These are phyloP conservation scores for Potamarius usumacintae DNA, from an alignment of 2,113 vertebrate genomes.

Conservation along the genomic window DNA sequence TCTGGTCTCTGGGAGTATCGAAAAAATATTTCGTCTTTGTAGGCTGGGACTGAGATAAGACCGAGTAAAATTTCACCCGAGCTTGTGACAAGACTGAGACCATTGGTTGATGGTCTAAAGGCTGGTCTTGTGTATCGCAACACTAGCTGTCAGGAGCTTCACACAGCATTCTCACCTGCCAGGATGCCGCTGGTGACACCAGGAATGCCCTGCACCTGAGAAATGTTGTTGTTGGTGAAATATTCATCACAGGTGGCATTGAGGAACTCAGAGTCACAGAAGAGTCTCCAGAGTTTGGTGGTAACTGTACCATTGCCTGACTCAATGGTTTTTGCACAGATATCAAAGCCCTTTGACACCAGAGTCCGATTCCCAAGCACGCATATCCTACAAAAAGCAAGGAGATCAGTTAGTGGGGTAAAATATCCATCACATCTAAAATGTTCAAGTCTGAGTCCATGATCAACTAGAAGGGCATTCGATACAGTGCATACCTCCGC, in stretches of 20 bases:
- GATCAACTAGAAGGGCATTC: neutral
- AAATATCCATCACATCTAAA: neutral
- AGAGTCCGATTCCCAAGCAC: conserved; percentile 94
- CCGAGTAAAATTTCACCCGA: neutral
- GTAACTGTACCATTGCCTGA: conserved; percentile 88
- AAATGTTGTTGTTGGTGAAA: conserved; percentile 88
- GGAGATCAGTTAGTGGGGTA: neutral
- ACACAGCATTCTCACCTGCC: conserved; percentile 72
- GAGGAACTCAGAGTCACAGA: conserved; percentile 90
- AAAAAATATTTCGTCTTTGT: neutral
- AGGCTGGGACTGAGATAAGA: neutral
- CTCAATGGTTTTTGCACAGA: conserved; percentile 90
- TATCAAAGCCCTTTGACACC: conserved; percentile 82
- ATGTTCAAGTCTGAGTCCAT: neutral
- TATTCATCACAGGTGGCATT: conserved; percentile 95
- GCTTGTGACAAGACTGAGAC: neutral
- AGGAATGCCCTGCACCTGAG: conserved; percentile 91
- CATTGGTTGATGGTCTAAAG: neutral
- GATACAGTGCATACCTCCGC: too few relatives aligned
- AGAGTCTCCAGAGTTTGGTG: conserved; percentile 89
- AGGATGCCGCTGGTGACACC: conserved; percentile 91
- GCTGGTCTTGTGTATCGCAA: neutral
- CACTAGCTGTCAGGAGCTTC: neutral
- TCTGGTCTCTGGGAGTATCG: neutral
- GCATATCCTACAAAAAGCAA: conserved; percentile 80